Percentiles rank a stretch among this genome's conserved stretches.
These are phyloP conservation scores for Marcusenius ussheri DNA, from an alignment of 2,113 vertebrate genomes.

Conservation along the genomic window DNA sequence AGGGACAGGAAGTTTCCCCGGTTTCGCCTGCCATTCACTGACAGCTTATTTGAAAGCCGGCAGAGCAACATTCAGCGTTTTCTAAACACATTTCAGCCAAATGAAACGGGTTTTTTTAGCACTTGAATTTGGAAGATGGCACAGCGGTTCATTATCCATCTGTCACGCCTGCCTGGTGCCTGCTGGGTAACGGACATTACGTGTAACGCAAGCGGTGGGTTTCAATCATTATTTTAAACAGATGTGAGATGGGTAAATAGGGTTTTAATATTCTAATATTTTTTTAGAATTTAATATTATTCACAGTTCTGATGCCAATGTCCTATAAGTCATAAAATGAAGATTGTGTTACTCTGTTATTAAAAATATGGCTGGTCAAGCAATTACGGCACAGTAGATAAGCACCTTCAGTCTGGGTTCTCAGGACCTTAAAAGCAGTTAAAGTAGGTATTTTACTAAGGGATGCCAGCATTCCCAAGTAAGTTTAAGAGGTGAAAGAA, in stretches of 20 bases:
- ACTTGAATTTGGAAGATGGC: neutral
- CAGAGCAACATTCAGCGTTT: neutral
- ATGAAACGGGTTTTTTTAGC: constrained; percentile 1
- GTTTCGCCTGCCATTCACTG: neutral
- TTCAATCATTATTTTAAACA: neutral
- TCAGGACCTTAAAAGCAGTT: neutral
- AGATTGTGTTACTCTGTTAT: neutral
- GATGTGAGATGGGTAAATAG: neutral
- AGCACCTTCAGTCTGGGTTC: neutral
- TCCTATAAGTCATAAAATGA: neutral
- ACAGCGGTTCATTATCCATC: neutral
- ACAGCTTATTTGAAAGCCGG: neutral
- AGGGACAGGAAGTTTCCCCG: neutral
- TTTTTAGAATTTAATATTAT: neutral
- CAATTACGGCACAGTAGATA: neutral
- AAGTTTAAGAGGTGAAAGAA: neutral
- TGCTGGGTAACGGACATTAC: neutral
- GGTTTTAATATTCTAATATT: neutral
- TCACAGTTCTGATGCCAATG: neutral
- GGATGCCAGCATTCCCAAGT: neutral
- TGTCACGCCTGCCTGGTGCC: neutral
- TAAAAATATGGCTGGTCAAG: neutral
- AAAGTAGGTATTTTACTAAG: neutral
- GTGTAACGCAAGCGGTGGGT: neutral
- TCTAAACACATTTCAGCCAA: constrained; percentile 8